Base-by-base conservation (phyloP, 1,140 invertebrate genomes). In the Drosophila sp. region DNA sequence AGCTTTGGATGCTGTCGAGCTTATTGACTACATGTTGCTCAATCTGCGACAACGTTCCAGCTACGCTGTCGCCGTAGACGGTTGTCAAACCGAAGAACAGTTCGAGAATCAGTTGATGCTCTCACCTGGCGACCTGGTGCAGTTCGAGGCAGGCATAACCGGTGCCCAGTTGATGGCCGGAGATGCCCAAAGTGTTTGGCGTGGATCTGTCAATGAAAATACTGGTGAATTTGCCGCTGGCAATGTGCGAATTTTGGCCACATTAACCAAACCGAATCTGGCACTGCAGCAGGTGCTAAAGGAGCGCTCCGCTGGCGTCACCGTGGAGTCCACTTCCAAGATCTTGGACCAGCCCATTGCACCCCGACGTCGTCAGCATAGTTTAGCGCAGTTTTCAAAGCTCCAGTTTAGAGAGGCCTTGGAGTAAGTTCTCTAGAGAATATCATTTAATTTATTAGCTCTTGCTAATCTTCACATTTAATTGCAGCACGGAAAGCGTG, bases 191-290 rank as follows among this genome's bases (percentile, higher is more conserved):
- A 94, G 95, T 27, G 97, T 95, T 96, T 96, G 95, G 91, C 94
- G 94, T 81, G 97, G 95, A 63, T 91, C 93, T 76, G 94, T 94
- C 56, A 95, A 96, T 65, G 94, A 94, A 5, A 92, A 95, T 65
- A 93, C 94, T 83, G 98, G 97, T 7, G 94, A 97, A 78, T 98
- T 99, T 92, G 96, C 96, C 0, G 95, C 96, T 2, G 97, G 98
- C 82, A 95, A 94, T 91, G 96, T 98, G 9, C 97, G 97, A 80
- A 95, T 99, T 36, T 91, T 99, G 63, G 97, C 98, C 8, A 96
- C 97, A 3, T 93, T 98, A 54, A 94, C 93, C 2, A 94, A 94
- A 90, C 98, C 98, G n/a, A 94, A 96, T 0, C 77, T 78, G 36
- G 87, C 93, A 8, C 92, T 94, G 54, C 76, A 94, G 64, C 92